Conservation (phyloP, 2,113 vertebrate species). For the Diadophis punctatus region DNA sequence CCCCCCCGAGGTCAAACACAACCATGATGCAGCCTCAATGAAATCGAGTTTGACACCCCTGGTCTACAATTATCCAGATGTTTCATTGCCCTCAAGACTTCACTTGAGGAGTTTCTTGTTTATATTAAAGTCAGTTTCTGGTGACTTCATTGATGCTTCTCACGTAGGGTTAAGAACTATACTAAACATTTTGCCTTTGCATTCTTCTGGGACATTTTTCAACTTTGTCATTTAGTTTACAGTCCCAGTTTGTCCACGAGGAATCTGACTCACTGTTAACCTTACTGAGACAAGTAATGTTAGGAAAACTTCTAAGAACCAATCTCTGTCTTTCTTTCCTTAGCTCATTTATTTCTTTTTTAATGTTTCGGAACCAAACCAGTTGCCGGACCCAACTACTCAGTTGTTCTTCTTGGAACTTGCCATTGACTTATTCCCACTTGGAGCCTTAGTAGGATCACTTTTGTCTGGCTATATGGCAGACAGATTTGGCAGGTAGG, state of each 20-base stretch:
- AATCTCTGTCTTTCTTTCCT: not conserved
- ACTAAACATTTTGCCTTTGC: not conserved
- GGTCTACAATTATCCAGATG: not conserved
- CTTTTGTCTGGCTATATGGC: constrained; percentile 78
- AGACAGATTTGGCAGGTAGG: constrained; percentile 79
- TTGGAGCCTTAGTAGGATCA: constrained; percentile 82
- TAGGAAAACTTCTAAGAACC: not conserved
- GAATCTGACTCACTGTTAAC: not conserved
- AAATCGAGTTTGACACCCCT: too few species aligned
- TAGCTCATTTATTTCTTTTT: not conserved
- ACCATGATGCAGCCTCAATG: too few species aligned
- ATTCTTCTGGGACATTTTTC: not conserved
- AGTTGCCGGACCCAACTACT: not conserved
- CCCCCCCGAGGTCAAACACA: too few species aligned
- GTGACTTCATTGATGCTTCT: not conserved
- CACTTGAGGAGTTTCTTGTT: not conserved
- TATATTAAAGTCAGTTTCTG: not conserved
- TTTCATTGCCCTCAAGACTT: not conserved
- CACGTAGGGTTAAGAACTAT: not conserved
- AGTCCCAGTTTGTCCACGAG: not conserved
- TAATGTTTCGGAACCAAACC: not conserved
- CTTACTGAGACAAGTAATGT: not conserved
- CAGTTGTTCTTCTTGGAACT: constrained; percentile 30
- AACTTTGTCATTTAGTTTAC: not conserved
- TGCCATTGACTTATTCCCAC: constrained; percentile 82